phyloP scores from a whole-genome alignment of 1,140 invertebrate genomes.

The Palaemon carinicauda region DNA sequence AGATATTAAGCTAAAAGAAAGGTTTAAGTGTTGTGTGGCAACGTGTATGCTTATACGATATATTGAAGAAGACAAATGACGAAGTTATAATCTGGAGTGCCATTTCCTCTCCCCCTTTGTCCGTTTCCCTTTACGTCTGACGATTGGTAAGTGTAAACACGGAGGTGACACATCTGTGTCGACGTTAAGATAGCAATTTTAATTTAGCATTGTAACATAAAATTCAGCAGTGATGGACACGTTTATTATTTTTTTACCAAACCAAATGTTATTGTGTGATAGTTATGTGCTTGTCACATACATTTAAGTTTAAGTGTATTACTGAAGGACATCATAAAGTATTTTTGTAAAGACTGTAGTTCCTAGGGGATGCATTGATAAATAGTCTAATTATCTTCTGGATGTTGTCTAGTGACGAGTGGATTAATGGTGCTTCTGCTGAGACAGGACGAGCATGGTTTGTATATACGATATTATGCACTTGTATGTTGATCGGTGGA shows the following conservation, averaged over 20 bases:
- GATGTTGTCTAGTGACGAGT: too few relatives aligned
- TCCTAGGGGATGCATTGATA: conserved; percentile 47
- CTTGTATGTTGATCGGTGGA: not conserved
- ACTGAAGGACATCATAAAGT: conserved; percentile 55
- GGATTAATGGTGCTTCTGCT: conserved; percentile 49
- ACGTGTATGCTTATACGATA: not conserved
- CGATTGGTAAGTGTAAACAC: conserved; percentile 47
- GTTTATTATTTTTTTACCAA: conserved; percentile 58
- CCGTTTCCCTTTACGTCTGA: not conserved
- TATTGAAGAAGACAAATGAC: conserved; percentile 26
- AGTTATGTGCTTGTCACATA: conserved; percentile 56
- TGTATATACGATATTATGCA: not conserved
- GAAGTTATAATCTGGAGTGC: conserved; percentile 33
- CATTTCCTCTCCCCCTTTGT: conserved; percentile 18
- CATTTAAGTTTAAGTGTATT: conserved; percentile 53
- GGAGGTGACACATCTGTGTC: conserved; percentile 38
- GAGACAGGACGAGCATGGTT: not conserved
- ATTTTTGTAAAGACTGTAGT: conserved; percentile 56
- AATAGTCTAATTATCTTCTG: too few relatives aligned
- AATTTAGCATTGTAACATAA: conserved; percentile 46
- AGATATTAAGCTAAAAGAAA: too few relatives aligned
- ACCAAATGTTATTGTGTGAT: conserved; percentile 56
- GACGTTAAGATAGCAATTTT: conserved; percentile 29
- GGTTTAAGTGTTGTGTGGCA: not conserved
- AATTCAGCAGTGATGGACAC: conserved; percentile 44